phyloP scores from a whole-genome alignment of 2,113 vertebrate genomes.

The Chinchilla lanigera region DNA sequence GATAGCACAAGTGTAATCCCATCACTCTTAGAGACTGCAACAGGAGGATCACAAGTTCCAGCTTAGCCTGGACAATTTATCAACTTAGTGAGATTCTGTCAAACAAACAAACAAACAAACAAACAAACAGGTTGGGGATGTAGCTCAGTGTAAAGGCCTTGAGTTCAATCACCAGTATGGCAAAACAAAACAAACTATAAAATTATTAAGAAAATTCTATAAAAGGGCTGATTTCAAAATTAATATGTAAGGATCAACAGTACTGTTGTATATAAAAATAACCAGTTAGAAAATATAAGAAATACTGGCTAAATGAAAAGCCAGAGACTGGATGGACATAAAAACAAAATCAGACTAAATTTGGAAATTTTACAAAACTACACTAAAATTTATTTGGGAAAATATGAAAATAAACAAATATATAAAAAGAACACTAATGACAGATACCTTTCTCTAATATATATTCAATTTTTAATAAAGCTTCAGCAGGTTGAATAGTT shows the following conservation, averaged over 20 bases:
- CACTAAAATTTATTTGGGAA: slow-evolving; percentile 55
- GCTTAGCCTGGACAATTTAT: background rate
- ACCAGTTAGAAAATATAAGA: slow-evolving; percentile 29
- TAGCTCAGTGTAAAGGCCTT: background rate
- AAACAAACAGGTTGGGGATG: background rate
- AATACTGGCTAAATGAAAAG: slow-evolving; percentile 32
- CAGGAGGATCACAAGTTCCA: background rate
- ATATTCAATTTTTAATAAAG: slow-evolving; percentile 11
- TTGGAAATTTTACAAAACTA: slow-evolving; percentile 34
- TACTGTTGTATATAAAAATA: background rate
- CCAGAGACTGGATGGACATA: background rate
- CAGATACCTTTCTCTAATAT: background rate
- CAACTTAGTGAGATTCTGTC: background rate
- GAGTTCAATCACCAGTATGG: background rate
- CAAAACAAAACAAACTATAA: background rate
- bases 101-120: background rate
- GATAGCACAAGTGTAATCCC: background rate
- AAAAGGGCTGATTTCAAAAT: slow-evolving; percentile 16
- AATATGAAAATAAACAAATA: background rate
- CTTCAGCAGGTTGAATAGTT: background rate
- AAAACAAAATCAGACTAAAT: background rate
- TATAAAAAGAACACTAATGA: background rate
- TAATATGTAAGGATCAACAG: background rate
- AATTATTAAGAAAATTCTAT: background rate
- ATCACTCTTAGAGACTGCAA: background rate